Conservation (phyloP, 1,140 invertebrate genomes). For the Drosophila dunni region DNA sequence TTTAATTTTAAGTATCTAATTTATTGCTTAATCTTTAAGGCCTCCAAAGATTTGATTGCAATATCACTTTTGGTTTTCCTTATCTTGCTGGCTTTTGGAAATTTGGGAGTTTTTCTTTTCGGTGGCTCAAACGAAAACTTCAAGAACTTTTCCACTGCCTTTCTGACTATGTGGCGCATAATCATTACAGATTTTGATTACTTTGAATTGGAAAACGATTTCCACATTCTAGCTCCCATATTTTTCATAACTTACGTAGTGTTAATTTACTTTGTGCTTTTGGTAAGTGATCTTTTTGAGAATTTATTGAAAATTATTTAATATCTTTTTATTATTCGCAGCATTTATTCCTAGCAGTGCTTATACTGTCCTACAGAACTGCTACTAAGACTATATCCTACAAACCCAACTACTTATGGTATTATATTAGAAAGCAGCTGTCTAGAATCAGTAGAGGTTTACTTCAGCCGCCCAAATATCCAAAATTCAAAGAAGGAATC, state of each 20-base stretch:
- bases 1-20: not conserved
- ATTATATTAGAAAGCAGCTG: slow-evolving; percentile 21
- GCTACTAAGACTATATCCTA: slow-evolving; percentile 85
- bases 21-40: slow-evolving; percentile 80
- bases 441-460: not conserved
- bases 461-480: not conserved
- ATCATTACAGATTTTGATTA: slow-evolving; percentile 92
- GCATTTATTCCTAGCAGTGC: slow-evolving; percentile 93
- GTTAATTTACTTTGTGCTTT: slow-evolving; percentile 91
- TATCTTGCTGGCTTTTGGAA: slow-evolving; percentile 91
- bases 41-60: slow-evolving; percentile 89
- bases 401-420: slow-evolving; percentile 22
- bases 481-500: not conserved
- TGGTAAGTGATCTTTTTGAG: slow-evolving; percentile 85
- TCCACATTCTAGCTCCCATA: slow-evolving; percentile 89
- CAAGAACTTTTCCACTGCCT: slow-evolving; percentile 86
- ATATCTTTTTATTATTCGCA: slow-evolving; percentile 60
- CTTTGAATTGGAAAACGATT: slow-evolving; percentile 88
- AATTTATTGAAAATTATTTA: not conserved
- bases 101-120: slow-evolving; percentile 88
- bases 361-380: slow-evolving; percentile 90
- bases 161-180: slow-evolving; percentile 89
- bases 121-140: slow-evolving; percentile 87
- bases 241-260: slow-evolving; percentile 91
- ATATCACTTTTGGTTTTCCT: slow-evolving; percentile 92